Conservation (phyloP, 2,113 vertebrate species). For the Reinhardtius hippoglossoides region DNA sequence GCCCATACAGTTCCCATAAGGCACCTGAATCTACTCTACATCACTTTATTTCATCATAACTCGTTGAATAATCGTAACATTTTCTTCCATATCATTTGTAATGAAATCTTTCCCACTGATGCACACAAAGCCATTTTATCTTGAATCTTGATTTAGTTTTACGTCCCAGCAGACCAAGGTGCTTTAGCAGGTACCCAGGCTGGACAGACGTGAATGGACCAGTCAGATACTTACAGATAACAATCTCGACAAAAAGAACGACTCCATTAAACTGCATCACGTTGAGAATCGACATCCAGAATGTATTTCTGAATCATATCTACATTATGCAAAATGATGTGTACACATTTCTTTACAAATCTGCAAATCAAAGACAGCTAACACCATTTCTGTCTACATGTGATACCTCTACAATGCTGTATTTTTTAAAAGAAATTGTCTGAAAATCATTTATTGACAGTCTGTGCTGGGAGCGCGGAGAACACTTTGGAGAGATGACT, state of each 20-base stretch:
- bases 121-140: conserved; percentile 1
- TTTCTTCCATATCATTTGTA: neutral
- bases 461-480: conserved; percentile 10
- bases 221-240: conserved; percentile 38
- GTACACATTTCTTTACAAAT: conserved; percentile 4
- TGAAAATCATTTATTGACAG: conserved; percentile 7
- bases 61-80: neutral
- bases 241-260: neutral
- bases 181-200: conserved; percentile 23
- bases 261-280: conserved; percentile 34
- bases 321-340: conserved; percentile 24
- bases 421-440: conserved; percentile 10
- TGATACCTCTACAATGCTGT: neutral
- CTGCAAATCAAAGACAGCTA: neutral
- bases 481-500: conserved; percentile 41
- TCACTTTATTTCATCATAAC: conserved; percentile 14
- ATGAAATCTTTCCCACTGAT: neutral
- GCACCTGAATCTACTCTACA: conserved; percentile 61
- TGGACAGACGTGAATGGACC: conserved; percentile 18
- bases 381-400: conserved; percentile 2
- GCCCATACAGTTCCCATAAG: conserved; percentile 53
- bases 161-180: conserved; percentile 10
- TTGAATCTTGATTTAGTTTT: conserved; percentile 4
- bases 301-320: conserved; percentile 26
- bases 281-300: conserved; percentile 34